These are phyloP conservation scores for Bombus superbus DNA, from an alignment of 1,140 invertebrate genomes.

Conservation along the genomic window DNA sequence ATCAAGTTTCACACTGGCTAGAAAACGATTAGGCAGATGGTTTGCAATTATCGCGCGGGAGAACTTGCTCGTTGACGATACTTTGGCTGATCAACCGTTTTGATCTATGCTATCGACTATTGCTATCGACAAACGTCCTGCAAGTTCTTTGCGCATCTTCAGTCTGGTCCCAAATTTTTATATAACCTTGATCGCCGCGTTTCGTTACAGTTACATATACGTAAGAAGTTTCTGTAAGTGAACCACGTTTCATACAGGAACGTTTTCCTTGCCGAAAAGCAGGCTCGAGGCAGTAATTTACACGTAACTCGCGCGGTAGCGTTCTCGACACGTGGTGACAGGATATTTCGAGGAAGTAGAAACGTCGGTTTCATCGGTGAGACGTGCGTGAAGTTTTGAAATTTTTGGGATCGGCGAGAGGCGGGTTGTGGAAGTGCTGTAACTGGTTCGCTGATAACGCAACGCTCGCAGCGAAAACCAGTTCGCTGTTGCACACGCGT, in stretches of 20 bases:
- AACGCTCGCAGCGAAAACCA: slow-evolving; percentile 32
- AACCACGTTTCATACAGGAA: no score
- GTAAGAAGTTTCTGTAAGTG: no score
- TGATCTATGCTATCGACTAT: no score
- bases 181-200: no score
- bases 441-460: slow-evolving; percentile 46
- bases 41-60: neutral
- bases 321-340: neutral
- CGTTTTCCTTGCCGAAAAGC: no score
- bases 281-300: neutral
- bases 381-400: slow-evolving; percentile 5
- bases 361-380: neutral
- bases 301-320: neutral
- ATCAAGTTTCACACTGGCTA: neutral
- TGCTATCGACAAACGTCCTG: no score
- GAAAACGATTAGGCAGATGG: neutral
- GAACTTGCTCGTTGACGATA: neutral
- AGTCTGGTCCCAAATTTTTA: no score
- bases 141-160: no score
- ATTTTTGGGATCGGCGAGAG: slow-evolving; percentile 18
- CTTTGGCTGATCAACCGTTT: no score
- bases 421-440: neutral
- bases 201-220: no score
- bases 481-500: slow-evolving; percentile 20
- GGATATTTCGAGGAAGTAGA: slow-evolving; percentile 4